Base-by-base conservation (phyloP, 1,140 invertebrate species). In the Anadara kagoshimensis region DNA sequence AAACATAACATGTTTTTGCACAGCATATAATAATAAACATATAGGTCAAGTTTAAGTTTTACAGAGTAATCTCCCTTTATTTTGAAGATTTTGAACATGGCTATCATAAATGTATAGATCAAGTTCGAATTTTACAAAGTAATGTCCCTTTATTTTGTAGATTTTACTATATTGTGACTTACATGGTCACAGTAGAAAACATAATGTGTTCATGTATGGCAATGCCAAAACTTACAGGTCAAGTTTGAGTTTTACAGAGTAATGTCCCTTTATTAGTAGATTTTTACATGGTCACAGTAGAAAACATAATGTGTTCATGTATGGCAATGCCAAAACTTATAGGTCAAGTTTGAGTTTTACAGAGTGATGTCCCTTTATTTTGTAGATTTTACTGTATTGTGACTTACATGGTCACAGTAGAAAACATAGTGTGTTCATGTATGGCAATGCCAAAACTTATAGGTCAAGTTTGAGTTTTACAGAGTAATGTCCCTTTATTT, bases 1-100 rank as follows among this genome's bases (percentile, higher is more conserved):
- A 89, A 89, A 75, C 82, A 86, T 63, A 88, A 89, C 78, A 83
- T 88, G 45, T 89, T 89, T 78, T 88, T 89, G 85, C 89, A 89
- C 57, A 86, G 86, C 18, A n/a, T n/a, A n/a, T n/a, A n/a, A 89
- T 73, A 86, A 85, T 73, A 86, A n/a, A n/a, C n/a, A n/a, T n/a
- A n/a, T n/a, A n/a, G n/a, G n/a, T n/a, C n/a, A n/a, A n/a, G n/a
- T n/a, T n/a, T n/a, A n/a, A n/a, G n/a, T n/a, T n/a, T n/a, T n/a
- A n/a, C n/a, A n/a, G n/a, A n/a, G n/a, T n/a, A n/a, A 62, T 43
- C 16, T 41, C 2, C 58, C 1, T 62, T 67, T 10, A 72, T 10
- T 53, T 53, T 75, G 2, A 66, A 95, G 69, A 76, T 88, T 62
- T 24, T 78, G 88, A 89, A 3, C 88, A 89, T 71, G 88, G 88